A percentile compares a stretch with the other conserved stretches of the same genome.
These are phyloP conservation scores for Amphilophus citrinellus DNA, from an alignment of 2,113 vertebrate genomes.

Conservation along the genomic window DNA sequence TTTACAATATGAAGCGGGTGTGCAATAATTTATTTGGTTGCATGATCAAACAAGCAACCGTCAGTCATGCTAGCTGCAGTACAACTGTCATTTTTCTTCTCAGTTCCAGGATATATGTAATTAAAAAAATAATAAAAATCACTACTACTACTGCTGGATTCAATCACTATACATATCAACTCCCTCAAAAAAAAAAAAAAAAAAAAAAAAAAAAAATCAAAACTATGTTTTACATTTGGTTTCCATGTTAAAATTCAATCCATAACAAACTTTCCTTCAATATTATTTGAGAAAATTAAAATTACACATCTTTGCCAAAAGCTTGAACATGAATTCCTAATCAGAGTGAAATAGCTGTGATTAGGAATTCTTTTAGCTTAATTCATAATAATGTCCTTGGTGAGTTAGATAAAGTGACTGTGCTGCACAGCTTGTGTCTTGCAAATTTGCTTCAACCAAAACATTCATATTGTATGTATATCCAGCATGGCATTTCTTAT, in stretches of 20 bases:
- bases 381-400: slow-evolving; percentile 34
- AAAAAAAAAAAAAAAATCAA: slow-evolving; percentile 19
- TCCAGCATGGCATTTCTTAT: too few relatives aligned
- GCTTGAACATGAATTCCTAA: slow-evolving; percentile 52
- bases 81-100: slow-evolving; percentile 22
- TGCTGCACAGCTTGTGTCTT: slow-evolving; percentile 30
- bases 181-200: background rate
- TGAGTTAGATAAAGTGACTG: slow-evolving; percentile 55
- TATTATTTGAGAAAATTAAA: background rate
- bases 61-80: slow-evolving; percentile 27
- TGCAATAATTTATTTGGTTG: slow-evolving; percentile 28
- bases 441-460: slow-evolving; percentile 40
- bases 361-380: slow-evolving; percentile 21
- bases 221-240: slow-evolving; percentile 44
- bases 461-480: slow-evolving; percentile 22
- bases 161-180: slow-evolving; percentile 31
- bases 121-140: slow-evolving; percentile 15
- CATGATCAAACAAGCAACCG: slow-evolving; percentile 40
- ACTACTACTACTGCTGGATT: slow-evolving; percentile 23
- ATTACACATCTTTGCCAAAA: slow-evolving; percentile 60
- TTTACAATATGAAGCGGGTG: background rate
- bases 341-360: slow-evolving; percentile 46
- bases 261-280: too few relatives aligned
- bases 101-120: slow-evolving; percentile 27
- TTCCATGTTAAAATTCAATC: slow-evolving; percentile 27